These are phyloP conservation scores for Euzophera pinguis DNA, from an alignment of 2,888 invertebrate species.

Conservation along the genomic window DNA sequence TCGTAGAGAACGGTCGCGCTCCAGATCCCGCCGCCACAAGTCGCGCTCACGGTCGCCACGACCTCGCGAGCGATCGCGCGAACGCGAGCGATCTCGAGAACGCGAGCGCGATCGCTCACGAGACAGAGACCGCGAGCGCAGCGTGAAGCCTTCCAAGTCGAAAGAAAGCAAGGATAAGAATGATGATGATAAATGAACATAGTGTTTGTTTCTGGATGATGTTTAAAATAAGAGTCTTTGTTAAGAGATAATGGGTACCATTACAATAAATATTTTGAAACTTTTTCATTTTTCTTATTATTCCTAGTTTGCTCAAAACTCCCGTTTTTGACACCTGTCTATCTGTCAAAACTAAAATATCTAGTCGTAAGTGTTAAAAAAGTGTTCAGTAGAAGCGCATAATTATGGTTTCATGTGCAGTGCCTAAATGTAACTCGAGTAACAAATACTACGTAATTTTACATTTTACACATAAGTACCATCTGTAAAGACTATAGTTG, in stretches of 20 bases:
- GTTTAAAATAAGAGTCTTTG: background rate
- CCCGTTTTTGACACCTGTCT: no score
- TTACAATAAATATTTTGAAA: background rate
- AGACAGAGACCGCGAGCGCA: slow-evolving; percentile 63
- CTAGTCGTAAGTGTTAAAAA: no score
- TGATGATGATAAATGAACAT: slow-evolving; percentile 84
- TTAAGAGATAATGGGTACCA: background rate
- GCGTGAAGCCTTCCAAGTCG: slow-evolving; percentile 74
- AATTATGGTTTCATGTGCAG: no score
- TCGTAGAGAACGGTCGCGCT: slow-evolving; percentile 83
- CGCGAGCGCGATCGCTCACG: slow-evolving; percentile 58
- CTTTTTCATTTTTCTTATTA: background rate
- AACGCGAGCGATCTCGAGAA: slow-evolving; percentile 34
- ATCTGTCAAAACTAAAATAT: no score
- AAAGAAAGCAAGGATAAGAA: slow-evolving; percentile 80
- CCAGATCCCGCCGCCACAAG: slow-evolving; percentile 84
- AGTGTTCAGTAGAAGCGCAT: no score
- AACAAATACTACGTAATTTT: no score
- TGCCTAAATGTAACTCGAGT: no score
- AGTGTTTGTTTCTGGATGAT: background rate
- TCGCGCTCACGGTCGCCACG: slow-evolving; percentile 86
- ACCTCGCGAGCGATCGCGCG: slow-evolving; percentile 44
- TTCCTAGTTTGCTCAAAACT: no score
- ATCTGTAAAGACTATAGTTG: no score
- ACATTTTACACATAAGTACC: no score